These are phyloP conservation scores for Planococcus citri DNA, from an alignment of 1,140 invertebrate species.

Conservation along the genomic window DNA sequence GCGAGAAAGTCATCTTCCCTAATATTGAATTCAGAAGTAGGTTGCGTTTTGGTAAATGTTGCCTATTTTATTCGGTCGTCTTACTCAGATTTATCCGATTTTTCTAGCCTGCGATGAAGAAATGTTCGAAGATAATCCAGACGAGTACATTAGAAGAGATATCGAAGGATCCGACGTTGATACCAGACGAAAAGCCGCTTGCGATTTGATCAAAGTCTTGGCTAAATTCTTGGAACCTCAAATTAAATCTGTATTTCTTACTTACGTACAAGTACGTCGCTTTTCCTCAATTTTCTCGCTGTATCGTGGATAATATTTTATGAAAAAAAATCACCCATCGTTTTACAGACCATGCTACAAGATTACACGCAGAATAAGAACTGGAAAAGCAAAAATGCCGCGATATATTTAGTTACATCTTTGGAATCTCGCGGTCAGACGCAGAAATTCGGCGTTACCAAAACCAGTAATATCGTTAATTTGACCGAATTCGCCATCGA, in stretches of 20 bases:
- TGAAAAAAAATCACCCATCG: slow-evolving; percentile 13
- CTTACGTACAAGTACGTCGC: slow-evolving; percentile 56
- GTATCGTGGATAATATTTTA: neutral
- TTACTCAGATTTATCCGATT: no score
- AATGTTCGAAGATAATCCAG: slow-evolving; percentile 93
- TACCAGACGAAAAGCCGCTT: slow-evolving; percentile 84
- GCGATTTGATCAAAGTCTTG: slow-evolving; percentile 86
- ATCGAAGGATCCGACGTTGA: slow-evolving; percentile 98
- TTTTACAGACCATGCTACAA: slow-evolving; percentile 55
- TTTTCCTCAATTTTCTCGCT: neutral
- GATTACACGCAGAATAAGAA: slow-evolving; percentile 54
- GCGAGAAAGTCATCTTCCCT: slow-evolving; percentile 94
- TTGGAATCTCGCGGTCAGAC: slow-evolving; percentile 84
- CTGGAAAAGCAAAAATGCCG: slow-evolving; percentile 65
- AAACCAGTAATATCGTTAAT: slow-evolving; percentile 78
- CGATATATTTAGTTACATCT: slow-evolving; percentile 89
- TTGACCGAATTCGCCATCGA: slow-evolving; percentile 72
- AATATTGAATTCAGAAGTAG: slow-evolving; percentile 91
- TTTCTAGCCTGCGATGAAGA: slow-evolving; percentile 78
- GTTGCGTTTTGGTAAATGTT: no score
- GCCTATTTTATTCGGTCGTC: no score
- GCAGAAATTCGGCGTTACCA: slow-evolving; percentile 78
- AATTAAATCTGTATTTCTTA: slow-evolving; percentile 84
- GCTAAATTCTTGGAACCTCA: slow-evolving; percentile 78
- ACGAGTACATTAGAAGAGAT: slow-evolving; percentile 93